phyloP scores from a whole-genome alignment of 1,140 invertebrate species.

The Uloborus diversus region DNA sequence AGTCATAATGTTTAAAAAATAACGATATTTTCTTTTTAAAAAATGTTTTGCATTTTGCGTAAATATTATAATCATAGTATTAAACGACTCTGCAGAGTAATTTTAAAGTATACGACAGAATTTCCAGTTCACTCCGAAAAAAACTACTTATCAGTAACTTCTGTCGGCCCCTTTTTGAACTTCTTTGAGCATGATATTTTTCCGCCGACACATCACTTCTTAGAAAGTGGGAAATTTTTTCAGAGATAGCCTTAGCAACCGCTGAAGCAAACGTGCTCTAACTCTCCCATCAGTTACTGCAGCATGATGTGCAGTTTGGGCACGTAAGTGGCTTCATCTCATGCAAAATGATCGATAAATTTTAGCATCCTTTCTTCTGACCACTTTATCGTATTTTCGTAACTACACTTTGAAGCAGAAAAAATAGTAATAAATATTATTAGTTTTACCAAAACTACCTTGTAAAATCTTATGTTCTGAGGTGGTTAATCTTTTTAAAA shows the following conservation, averaged over 20 bases:
- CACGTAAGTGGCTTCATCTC: slow-evolving; percentile 20
- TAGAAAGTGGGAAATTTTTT: slow-evolving; percentile 11
- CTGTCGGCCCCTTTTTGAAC: neutral
- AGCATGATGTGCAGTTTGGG: neutral
- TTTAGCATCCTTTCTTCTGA: slow-evolving; percentile 1
- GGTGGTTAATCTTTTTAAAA: too few relatives aligned
- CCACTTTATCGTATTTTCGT: neutral
- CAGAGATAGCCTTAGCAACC: neutral
- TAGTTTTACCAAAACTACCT: too few relatives aligned
- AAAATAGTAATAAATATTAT: too few relatives aligned
- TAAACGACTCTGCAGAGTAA: too few relatives aligned
- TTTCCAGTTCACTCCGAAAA: too few relatives aligned
- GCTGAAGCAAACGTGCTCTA: slow-evolving; percentile 23
- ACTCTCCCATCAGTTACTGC: neutral
- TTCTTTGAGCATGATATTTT: neutral
- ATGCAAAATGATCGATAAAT: slow-evolving; percentile 22
- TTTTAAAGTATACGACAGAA: too few relatives aligned
- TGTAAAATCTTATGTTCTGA: too few relatives aligned
- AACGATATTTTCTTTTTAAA: too few relatives aligned
- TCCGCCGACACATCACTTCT: slow-evolving; percentile 28
- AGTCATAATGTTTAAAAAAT: too few relatives aligned
- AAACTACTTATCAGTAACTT: too few relatives aligned
- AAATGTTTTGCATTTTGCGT: too few relatives aligned
- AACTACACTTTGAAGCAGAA: neutral
- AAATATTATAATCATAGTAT: too few relatives aligned